Evolutionary conservation across 2,113 vertebrate species (phyloP).

Genomic region (Brachypodius melanocephalos): DNA sequence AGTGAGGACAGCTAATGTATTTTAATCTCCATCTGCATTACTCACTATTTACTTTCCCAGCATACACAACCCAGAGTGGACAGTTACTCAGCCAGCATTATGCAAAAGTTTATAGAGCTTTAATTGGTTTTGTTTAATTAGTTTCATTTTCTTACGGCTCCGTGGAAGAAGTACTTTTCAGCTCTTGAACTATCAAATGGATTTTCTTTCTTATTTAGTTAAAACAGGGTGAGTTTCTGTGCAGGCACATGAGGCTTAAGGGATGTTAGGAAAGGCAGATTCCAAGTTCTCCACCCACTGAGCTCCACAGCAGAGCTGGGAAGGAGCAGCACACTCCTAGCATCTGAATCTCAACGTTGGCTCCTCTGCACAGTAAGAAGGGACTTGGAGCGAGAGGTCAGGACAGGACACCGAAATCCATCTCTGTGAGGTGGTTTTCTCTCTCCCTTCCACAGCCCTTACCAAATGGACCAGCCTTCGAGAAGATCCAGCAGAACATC

Average conservation of each 20-base stretch:
- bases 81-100: not conserved
- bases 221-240: not conserved
- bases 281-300: not conserved
- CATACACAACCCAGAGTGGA: not conserved
- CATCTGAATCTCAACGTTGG: fast-evolving
- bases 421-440: not conserved
- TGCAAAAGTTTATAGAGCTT: not conserved
- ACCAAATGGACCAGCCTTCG: not conserved
- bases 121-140: conserved; percentile 23
- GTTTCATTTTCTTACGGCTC: not conserved
- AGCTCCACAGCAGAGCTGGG: not conserved
- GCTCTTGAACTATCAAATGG: not conserved
- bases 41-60: conserved; percentile 33
- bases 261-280: not conserved
- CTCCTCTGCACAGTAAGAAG: not conserved
- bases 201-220: not conserved
- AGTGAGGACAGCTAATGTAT: conserved; percentile 25
- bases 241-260: not conserved
- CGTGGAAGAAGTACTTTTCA: not conserved
- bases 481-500: not conserved
- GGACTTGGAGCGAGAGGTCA: not conserved
- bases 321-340: not conserved
- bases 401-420: not conserved
- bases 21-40: conserved; percentile 48
- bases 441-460: not conserved